Evolutionary conservation across 2,888 invertebrate genomes (phyloP).

Genomic region (Eremobia ochroleuca): DNA sequence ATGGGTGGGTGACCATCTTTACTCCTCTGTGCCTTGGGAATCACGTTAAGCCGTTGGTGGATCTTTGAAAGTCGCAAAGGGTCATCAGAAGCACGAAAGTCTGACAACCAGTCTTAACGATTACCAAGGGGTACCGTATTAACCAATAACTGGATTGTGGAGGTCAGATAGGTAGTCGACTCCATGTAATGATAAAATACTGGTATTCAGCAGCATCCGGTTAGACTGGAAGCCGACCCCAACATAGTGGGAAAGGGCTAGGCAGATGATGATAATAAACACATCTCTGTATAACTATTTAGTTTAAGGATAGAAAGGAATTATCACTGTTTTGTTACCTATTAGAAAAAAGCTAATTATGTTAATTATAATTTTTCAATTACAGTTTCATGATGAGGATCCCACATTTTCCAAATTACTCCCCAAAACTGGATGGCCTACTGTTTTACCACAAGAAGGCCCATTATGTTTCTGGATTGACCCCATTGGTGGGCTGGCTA

Average conservation of each 20-base stretch:
- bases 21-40: too few species aligned
- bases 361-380: constrained; percentile 42
- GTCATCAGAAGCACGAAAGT: background rate
- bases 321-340: background rate
- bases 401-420: constrained; percentile 80
- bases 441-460: constrained; percentile 97
- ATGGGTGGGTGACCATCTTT: background rate
- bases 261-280: background rate
- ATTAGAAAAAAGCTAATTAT: background rate
- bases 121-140: background rate
- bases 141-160: background rate
- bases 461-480: constrained; percentile 94
- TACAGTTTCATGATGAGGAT: constrained; percentile 81
- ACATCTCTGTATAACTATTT: background rate
- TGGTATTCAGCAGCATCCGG: background rate
- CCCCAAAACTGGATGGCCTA: constrained; percentile 94
- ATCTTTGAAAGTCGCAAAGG: background rate
- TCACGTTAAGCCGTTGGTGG: too few species aligned
- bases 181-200: background rate
- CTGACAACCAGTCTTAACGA: background rate
- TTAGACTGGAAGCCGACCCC: background rate
- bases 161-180: background rate
- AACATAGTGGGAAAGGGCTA: background rate
- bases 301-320: background rate
- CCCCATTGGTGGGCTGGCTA: constrained; percentile 98